Evolutionary conservation across 2,888 invertebrate genomes (phyloP), one percentile per base, ranked within the genome.

Genomic region (Eutolmus rufibarbis): DNA sequence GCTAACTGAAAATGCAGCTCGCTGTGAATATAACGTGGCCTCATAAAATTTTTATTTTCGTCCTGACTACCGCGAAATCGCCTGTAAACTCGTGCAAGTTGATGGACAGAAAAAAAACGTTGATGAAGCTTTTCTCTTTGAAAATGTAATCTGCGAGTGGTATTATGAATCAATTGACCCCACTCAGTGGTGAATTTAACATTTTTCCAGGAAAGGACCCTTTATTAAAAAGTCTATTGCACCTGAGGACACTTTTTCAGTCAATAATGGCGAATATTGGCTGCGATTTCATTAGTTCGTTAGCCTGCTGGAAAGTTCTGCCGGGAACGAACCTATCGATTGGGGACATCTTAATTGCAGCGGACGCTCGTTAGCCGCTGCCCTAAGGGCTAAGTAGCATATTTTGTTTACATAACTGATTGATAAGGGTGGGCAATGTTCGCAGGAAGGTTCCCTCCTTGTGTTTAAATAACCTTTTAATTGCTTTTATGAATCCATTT

Each of bases 291-390:
- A 77, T 77, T 77, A 77, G 77, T 77, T 16, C 37, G 28, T 74
- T 34, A 31, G n/a, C 77, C 37, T 9, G n/a, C 40, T 37, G 28
- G 37, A 34, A 77, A 77, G n/a, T 77, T 14, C 40, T 8, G 37
- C 19, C 12, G n/a, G 43, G 78, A 43, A 5, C 43, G 37, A 14
- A 40, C 78, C 78, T 78, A 78, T 78, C 78, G 78, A 78, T 78
- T 78, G 43, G 78, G 78, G 78, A 78, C 78, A 78, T 78, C 78
- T 78, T 12, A 78, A 78, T 78, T 78, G 43, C 78, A 78, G 43
- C 14, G 43, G 43, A 4, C 43, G 78, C 78, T 78, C 78, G 78
- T 78, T 78, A 78, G 78, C 43, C 43, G 8, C n/a, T 43, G 78
- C 23, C 78, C 78, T 78, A 14, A 78, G 23, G 78, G 43, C 43